Percentiles rank a stretch among this genome's conserved stretches.
Evolutionary conservation across 2,888 invertebrate species (phyloP).

Genomic region (Candidula unifasciata): DNA sequence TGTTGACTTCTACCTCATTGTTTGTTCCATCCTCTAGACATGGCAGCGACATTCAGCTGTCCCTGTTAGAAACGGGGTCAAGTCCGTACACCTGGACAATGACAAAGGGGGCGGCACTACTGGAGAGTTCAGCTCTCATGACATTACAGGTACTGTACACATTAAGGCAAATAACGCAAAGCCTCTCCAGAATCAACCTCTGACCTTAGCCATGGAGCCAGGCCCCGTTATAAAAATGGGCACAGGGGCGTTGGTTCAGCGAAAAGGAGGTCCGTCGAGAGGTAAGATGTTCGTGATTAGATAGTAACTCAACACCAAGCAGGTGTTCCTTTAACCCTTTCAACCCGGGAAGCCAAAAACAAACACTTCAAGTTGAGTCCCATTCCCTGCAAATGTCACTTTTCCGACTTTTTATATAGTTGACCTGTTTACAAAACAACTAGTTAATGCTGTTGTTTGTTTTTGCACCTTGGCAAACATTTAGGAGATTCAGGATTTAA

Average conservation of each 20-base stretch:
- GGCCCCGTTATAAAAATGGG: slow-evolving; percentile 57
- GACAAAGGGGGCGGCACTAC: not conserved
- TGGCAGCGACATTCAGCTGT: slow-evolving; percentile 30
- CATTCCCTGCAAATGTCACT: too few relatives aligned
- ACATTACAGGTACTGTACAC: slow-evolving; percentile 8
- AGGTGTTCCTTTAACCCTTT: too few relatives aligned
- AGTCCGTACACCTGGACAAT: slow-evolving; percentile 21
- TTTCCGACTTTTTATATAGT: too few relatives aligned
- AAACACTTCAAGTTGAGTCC: too few relatives aligned
- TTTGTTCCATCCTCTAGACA: slow-evolving; percentile 2
- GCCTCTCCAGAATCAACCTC: not conserved
- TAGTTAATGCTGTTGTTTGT: too few relatives aligned
- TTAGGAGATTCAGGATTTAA: too few relatives aligned
- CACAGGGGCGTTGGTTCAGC: slow-evolving; percentile 44
- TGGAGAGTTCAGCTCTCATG: not conserved
- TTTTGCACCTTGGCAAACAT: too few relatives aligned
- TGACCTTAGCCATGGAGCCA: slow-evolving; percentile 37
- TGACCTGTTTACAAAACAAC: too few relatives aligned
- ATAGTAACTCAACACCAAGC: too few relatives aligned
- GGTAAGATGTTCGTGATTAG: slow-evolving; percentile 3
- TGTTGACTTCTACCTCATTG: not conserved
- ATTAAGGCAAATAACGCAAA: not conserved
- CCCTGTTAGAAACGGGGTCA: not conserved
- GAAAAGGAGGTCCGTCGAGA: slow-evolving; percentile 32
- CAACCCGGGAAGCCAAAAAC: too few relatives aligned